phyloP scores from a whole-genome alignment of 2,888 invertebrate species.

The Periphyllus acericola region DNA sequence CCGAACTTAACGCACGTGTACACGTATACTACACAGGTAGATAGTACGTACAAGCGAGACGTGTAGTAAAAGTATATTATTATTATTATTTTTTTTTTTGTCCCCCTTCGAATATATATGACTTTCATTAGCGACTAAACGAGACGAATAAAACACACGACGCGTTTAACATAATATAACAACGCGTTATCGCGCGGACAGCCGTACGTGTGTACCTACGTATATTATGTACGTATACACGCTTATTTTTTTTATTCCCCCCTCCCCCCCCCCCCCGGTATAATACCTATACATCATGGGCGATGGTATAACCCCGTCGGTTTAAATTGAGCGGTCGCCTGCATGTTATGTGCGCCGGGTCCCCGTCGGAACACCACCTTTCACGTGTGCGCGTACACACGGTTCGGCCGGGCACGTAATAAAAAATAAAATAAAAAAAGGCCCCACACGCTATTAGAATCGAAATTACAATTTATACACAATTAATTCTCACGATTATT shows the following conservation, averaged over 20 bases:
- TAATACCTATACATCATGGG: too few species aligned
- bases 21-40: too few species aligned
- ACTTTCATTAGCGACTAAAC: conserved; percentile 41
- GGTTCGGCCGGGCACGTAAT: neutral
- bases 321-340: conserved; percentile 33
- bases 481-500: conserved; percentile 60
- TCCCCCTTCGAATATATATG: neutral
- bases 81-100: too few species aligned
- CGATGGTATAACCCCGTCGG: neutral
- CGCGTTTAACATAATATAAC: neutral
- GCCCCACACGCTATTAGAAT: conserved; percentile 50
- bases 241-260: neutral
- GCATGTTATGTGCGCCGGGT: neutral
- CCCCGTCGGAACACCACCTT: conserved; percentile 20
- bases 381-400: neutral
- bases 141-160: neutral
- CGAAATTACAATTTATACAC: conserved; percentile 58
- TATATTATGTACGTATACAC: neutral
- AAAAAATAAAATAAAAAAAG: conserved; percentile 13
- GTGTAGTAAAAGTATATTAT: neutral
- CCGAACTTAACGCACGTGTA: too few species aligned
- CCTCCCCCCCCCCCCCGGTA: too few species aligned
- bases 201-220: neutral
- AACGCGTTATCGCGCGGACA: neutral
- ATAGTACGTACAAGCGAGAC: too few species aligned